Evolutionary conservation across 2,888 invertebrate species (phyloP), one percentile per base, ranked within the genome.

Genomic region (Drosophila siamana): DNA sequence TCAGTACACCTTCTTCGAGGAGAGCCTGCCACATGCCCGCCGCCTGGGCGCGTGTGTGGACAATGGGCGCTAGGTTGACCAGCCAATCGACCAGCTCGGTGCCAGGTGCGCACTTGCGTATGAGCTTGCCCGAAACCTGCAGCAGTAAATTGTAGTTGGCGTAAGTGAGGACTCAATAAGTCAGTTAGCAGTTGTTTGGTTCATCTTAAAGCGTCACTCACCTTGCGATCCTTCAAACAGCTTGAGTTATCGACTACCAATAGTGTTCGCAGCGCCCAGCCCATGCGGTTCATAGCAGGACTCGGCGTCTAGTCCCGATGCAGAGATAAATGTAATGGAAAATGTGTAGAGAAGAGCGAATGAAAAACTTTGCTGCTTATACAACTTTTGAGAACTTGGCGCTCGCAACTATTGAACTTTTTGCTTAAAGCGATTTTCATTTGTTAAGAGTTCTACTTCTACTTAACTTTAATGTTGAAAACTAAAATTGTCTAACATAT

Each of bases 21-120:
- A 97, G 92, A 0, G 95, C 95, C 91, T 97, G 97, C 96, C 96
- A 97, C 95, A 97, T 96, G 69, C 95, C 96, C 50, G 95, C 94
- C 52, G 96, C 96, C 90, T 96, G 95, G 74, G 94, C 93, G 69
- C 96, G 93, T 26, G 93, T 93, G 84, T 95, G 95, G 11, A 95
- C 94, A 75, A 93, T 93, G 59, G 94, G 92, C 52, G 94, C 94
- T 80, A 95, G 93, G 80, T 94, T 94, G 79, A 96, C 92, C 69
- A 97, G 91, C 96, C 96, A 97, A 91, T 96, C 96, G 46, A 96
- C 96, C 92, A 97, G 94, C 91, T 97, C 96, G 0, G 95, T 95
- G 64, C 96, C 97, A 8, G 96, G 95, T 89, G 96, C 95, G 90
- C 95, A 95, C 86, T 94, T 93, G 74, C 95, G 93, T 84, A 95